Evolutionary conservation across 2,797 vertebrate genomes (phyloP).

Genomic region (Coregonus suidteri): DNA sequence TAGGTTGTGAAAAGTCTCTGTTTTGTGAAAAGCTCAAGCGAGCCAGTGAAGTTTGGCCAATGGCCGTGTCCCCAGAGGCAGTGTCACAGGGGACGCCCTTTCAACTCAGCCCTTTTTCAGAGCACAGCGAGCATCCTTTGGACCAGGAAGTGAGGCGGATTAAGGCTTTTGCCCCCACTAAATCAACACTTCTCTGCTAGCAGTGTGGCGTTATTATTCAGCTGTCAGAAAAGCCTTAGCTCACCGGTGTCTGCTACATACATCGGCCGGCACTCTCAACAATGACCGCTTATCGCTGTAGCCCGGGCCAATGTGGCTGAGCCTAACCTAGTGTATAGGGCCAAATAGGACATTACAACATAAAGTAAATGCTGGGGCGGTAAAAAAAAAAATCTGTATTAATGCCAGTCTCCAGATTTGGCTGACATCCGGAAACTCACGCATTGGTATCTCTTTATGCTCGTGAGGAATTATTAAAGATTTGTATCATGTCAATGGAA

Average conservation of each 20-base stretch:
- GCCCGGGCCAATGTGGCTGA: conserved; percentile 48
- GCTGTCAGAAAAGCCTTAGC: conserved; percentile 70
- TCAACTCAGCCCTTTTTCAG: conserved; percentile 42
- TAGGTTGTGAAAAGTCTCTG: background rate
- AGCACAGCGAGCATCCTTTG: conserved; percentile 57
- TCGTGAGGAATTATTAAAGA: conserved; percentile 55
- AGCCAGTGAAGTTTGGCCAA: conserved; percentile 36
- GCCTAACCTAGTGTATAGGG: conserved; percentile 28
- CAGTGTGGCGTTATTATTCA: conserved; percentile 69
- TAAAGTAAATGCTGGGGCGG: conserved; percentile 52
- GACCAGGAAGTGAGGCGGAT: conserved; percentile 73
- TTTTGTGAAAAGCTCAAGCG: conserved; percentile 16
- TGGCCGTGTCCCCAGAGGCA: conserved; percentile 31
- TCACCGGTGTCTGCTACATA: conserved; percentile 51
- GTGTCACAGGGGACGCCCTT: conserved; percentile 39
- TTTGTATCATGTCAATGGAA: conserved; percentile 35
- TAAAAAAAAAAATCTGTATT: background rate
- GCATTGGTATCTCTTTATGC: conserved; percentile 44
- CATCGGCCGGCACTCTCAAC: conserved; percentile 49
- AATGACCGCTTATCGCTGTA: conserved; percentile 64
- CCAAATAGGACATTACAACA: conserved; percentile 53
- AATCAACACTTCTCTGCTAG: conserved; percentile 73
- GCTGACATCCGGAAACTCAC: conserved; percentile 25
- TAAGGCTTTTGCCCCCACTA: conserved; percentile 69
- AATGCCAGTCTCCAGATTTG: conserved; percentile 6